A percentile compares a stretch with the other conserved stretches of the same genome.
Conservation (phyloP, 2,113 vertebrate genomes). For the Myxocyprinus asiaticus region DNA sequence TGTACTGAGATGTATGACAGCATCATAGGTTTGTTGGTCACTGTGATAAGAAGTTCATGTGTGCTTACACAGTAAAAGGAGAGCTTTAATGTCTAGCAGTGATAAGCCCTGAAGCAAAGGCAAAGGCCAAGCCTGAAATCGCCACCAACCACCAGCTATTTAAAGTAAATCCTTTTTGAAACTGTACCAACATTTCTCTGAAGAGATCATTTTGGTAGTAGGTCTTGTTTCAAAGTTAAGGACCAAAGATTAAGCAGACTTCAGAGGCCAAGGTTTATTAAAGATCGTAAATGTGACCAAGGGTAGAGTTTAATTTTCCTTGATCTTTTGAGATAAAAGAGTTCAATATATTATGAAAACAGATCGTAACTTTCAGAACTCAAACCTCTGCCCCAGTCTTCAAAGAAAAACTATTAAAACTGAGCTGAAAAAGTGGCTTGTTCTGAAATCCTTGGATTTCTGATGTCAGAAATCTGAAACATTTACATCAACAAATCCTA, state of each 20-base stretch:
- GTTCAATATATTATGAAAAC: too few relatives aligned
- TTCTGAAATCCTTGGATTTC: too few relatives aligned
- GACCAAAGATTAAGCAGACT: not conserved
- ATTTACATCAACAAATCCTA: too few relatives aligned
- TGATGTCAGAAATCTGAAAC: too few relatives aligned
- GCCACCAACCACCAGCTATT: slow-evolving; percentile 53
- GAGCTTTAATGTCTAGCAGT: slow-evolving; percentile 62
- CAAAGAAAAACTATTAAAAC: too few relatives aligned
- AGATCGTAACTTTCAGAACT: too few relatives aligned
- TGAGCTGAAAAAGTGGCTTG: too few relatives aligned
- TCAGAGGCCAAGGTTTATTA: too few relatives aligned
- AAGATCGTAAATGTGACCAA: too few relatives aligned
- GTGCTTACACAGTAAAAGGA: slow-evolving; percentile 54
- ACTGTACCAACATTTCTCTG: slow-evolving; percentile 56
- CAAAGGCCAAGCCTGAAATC: slow-evolving; percentile 52
- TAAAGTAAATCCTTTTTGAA: slow-evolving; percentile 68
- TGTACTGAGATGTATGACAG: not conserved
- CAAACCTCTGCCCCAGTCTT: too few relatives aligned
- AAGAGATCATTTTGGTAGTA: slow-evolving; percentile 50
- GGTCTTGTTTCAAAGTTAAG: not conserved
- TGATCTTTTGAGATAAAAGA: too few relatives aligned
- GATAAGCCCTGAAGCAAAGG: slow-evolving; percentile 46
- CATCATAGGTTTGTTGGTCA: slow-evolving; percentile 29
- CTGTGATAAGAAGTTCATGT: slow-evolving; percentile 48
- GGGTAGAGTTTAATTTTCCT: too few relatives aligned